A percentile compares a stretch with the other conserved stretches of the same genome.
phyloP scores from a whole-genome alignment of 2,888 invertebrate genomes.

The Neelides folsomi region DNA sequence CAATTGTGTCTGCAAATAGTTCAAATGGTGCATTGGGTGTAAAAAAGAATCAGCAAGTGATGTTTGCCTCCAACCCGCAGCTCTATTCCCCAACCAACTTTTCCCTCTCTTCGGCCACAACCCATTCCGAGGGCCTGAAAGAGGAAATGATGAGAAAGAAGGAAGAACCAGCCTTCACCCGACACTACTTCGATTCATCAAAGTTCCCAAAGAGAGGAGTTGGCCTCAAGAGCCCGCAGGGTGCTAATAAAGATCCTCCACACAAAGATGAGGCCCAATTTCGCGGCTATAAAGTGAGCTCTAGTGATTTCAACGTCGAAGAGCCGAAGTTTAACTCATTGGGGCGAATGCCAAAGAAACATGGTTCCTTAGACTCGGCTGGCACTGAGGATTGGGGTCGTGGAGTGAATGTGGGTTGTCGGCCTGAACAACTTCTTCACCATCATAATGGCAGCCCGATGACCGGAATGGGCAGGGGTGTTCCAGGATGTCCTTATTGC shows the following conservation, averaged over 20 bases:
- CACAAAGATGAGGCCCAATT: no score
- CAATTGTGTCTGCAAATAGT: no score
- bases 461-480: no score
- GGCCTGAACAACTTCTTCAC: no score
- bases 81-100: constrained; percentile 19
- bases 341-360: constrained; percentile 6
- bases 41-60: constrained; percentile 21
- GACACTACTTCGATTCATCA: constrained; percentile 30
- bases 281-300: constrained; percentile 18
- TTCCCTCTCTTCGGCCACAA: no score
- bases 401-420: no score
- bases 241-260: constrained; percentile 1
- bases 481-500: no score
- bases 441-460: no score
- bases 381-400: no score
- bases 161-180: constrained; percentile 29
- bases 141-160: background rate
- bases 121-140: background rate
- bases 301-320: constrained; percentile 29
- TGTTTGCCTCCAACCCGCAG: constrained; percentile 32
- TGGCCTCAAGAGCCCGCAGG: constrained; percentile 3
- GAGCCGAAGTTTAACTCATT: constrained; percentile 29
- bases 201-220: constrained; percentile 17
- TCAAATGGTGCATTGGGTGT: no score
- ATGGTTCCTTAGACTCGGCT: no score